Base-by-base conservation (phyloP, 2,888 invertebrate genomes). In the Dryadula phaetusa region DNA sequence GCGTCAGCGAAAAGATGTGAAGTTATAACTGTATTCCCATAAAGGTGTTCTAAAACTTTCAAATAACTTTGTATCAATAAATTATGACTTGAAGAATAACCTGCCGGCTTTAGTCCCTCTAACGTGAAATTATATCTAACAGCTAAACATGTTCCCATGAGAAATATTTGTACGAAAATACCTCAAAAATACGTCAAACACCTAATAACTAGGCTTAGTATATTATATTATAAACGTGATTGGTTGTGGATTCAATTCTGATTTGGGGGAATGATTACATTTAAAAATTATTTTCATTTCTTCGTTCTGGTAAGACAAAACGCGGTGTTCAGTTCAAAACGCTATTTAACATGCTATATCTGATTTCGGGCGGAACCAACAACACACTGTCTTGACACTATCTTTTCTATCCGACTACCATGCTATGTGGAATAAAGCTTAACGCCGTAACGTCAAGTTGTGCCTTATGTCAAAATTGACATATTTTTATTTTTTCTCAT, bases 131-230 rank as follows among this genome's bases (percentile, higher is more conserved):
- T 52, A 32, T 14, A 22, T 40, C 22, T n/a, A 25, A 25, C 16
- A 10, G 25, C 22, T 8, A 37, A 40, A 8, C 6, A 8, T 56
- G 4, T 56, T 56, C 56, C 25, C 40, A 25, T 56, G 56, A 40
- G 56, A 40, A 54, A 37, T 56, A 40, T 56, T 25, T 40, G n/a
- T 40, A 37, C 10, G 16, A 40, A 4, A 40, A 25, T 22, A 40
- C n/a, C 22, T 5, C n/a, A 49, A 20, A 16, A 0, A 3, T 22
- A 10, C 10, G 0, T 16, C 14, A 5, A 16, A 5, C 40, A 3
- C 37, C 16, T 18, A 16, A 8, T 52, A 32, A 52, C 16, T 28
- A 28, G 28, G 28, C 28, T 28, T 28, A 28, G 28, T 3, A 28
- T 28, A 28, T 7, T 8, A 8, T 34, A 34, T n/a, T n/a, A n/a